These are phyloP conservation scores for Datnioides undecimradiatus DNA, from an alignment of 2,113 vertebrate genomes.

Conservation along the genomic window DNA sequence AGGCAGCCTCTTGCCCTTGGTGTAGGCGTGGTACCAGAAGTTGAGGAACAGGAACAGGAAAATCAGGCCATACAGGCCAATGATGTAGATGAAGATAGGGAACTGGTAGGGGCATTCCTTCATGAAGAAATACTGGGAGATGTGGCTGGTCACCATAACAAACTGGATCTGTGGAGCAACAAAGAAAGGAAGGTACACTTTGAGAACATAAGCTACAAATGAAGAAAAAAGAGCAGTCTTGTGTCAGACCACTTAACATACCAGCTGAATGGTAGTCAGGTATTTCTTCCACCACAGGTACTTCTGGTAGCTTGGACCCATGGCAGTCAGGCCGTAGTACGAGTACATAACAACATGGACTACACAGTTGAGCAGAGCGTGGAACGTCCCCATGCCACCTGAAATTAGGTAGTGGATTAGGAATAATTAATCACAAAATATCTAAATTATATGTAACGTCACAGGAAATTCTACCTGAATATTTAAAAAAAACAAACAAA, in stretches of 20 bases:
- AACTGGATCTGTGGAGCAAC: conserved; percentile 90
- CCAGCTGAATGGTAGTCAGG: conserved; percentile 95
- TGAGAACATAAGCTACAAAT: neutral
- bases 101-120: conserved; percentile 93
- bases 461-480: neutral
- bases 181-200: neutral
- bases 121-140: conserved; percentile 93
- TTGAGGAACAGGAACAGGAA: conserved; percentile 96
- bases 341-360: conserved; percentile 97
- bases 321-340: conserved; percentile 93
- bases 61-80: conserved; percentile 88
- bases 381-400: conserved; percentile 97
- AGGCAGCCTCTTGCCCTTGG: conserved; percentile 92
- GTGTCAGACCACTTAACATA: conserved; percentile 73
- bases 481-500: no score
- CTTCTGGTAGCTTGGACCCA: conserved; percentile 94
- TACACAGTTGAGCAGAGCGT: conserved; percentile 92
- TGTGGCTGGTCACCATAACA: conserved; percentile 89
- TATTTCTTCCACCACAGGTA: conserved; percentile 99
- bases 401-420: neutral
- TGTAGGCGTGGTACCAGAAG: conserved; percentile 98
- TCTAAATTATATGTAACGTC: neutral
- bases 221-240: no score
- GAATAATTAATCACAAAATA: neutral
- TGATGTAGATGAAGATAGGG: conserved; percentile 95